Percentiles rank a stretch among this genome's conserved stretches.
Conservation (phyloP, 2,888 invertebrate species). For the Caenorhabditis sinica region DNA sequence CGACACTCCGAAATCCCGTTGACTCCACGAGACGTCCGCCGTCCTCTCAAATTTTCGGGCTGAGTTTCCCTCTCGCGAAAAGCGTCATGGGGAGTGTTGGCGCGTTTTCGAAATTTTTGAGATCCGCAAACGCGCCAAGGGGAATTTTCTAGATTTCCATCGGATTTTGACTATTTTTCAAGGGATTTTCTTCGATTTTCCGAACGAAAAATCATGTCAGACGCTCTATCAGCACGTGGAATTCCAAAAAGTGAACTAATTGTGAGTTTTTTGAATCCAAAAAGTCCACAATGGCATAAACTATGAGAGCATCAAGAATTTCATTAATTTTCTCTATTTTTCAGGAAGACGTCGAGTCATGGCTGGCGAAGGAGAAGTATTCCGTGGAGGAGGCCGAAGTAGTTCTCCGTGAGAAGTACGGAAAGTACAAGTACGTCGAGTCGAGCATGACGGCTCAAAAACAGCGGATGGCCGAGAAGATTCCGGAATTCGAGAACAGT, state of each 20-base stretch:
- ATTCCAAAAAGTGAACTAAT: constrained; percentile 58
- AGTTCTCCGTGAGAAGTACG: constrained; percentile 71
- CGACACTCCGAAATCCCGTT: no score
- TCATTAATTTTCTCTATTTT: constrained; percentile 33
- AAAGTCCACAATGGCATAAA: no score
- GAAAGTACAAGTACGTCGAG: constrained; percentile 77
- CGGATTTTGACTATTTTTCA: constrained; percentile 20
- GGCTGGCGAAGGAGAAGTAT: constrained; percentile 69
- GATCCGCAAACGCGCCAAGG: constrained; percentile 19
- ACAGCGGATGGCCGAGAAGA: constrained; percentile 68
- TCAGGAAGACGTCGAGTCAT: constrained; percentile 73
- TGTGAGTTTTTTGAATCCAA: no score
- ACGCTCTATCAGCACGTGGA: constrained; percentile 49
- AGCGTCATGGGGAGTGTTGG: constrained; percentile 3
- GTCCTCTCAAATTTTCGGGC: no score
- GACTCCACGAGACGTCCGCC: no score
- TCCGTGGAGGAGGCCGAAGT: constrained; percentile 71
- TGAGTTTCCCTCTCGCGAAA: not conserved
- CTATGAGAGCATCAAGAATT: no score
- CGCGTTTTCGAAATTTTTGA: constrained; percentile 1
- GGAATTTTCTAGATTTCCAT: constrained; percentile 47
- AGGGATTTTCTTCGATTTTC: not conserved
- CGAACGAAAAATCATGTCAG: constrained; percentile 37
- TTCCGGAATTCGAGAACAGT: constrained; percentile 79
- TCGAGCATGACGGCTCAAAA: constrained; percentile 64